phyloP scores from a whole-genome alignment of 2,888 invertebrate species.

The Cataglyphis livida region DNA sequence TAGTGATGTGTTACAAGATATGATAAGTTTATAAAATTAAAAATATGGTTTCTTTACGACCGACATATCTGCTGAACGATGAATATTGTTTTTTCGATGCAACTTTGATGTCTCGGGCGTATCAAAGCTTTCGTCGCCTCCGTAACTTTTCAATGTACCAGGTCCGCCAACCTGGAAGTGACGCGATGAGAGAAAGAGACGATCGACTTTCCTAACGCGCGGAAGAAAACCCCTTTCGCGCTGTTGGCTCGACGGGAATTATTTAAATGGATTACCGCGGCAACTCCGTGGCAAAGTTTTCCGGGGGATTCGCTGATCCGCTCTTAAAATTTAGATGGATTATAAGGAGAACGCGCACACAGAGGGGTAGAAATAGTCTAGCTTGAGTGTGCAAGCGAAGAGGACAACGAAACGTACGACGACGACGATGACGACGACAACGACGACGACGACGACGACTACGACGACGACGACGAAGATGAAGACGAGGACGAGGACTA shows the following conservation, averaged over 20 bases:
- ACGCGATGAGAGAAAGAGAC: slow-evolving; percentile 46
- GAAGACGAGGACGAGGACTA: slow-evolving; percentile 63
- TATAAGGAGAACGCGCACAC: slow-evolving; percentile 76
- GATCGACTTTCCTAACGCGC: slow-evolving; percentile 71
- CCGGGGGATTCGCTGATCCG: slow-evolving; percentile 81
- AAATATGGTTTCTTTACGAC: background rate
- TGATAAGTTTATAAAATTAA: background rate
- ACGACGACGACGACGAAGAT: slow-evolving; percentile 20
- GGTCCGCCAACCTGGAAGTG: slow-evolving; percentile 8
- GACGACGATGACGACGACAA: slow-evolving; percentile 12
- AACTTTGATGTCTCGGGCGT: slow-evolving; percentile 3
- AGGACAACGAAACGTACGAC: slow-evolving; percentile 48
- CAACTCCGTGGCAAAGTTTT: slow-evolving; percentile 80
- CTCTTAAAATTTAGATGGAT: slow-evolving; percentile 85
- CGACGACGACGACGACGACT: slow-evolving; percentile 14
- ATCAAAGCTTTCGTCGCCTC: slow-evolving; percentile 28
- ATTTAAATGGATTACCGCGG: slow-evolving; percentile 84
- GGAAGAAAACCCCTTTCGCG: slow-evolving; percentile 76
- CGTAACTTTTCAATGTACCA: slow-evolving; percentile 36
- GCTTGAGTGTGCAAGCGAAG: slow-evolving; percentile 47
- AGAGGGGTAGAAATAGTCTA: slow-evolving; percentile 47
- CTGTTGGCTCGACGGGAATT: slow-evolving; percentile 81
- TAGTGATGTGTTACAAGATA: background rate
- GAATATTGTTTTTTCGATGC: slow-evolving; percentile 4
- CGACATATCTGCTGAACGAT: background rate